A percentile compares a stretch with the other conserved stretches of the same genome.
phyloP scores from a whole-genome alignment of 2,113 vertebrate species.

The Phrynosoma blainvillii region DNA sequence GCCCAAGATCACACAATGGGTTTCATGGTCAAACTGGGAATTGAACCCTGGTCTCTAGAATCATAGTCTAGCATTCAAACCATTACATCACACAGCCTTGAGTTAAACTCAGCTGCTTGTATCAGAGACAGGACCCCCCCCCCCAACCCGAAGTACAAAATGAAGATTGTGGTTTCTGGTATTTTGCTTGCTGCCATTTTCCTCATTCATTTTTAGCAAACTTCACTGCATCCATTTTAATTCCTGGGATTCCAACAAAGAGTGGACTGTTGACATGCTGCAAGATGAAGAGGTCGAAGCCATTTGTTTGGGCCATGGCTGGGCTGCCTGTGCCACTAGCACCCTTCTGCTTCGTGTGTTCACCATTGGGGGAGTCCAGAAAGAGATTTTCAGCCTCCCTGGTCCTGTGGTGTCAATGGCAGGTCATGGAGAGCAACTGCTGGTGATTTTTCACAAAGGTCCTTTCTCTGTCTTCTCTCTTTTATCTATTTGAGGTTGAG shows the following conservation, averaged over 20 bases:
- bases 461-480: not conserved
- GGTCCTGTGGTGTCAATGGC: slow-evolving; percentile 92
- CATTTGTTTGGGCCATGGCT: slow-evolving; percentile 90
- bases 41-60: no score
- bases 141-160: not conserved
- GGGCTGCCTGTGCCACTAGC: slow-evolving; percentile 90
- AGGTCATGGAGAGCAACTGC: slow-evolving; percentile 90
- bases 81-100: no score
- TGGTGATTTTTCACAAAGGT: slow-evolving; percentile 92
- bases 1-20: no score
- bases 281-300: slow-evolving; percentile 85
- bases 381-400: slow-evolving; percentile 88
- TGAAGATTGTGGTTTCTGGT: not conserved
- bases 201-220: slow-evolving; percentile 80
- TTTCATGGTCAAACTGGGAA: no score
- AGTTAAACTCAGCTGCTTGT: not conserved
- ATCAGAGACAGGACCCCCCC: no score
- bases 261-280: slow-evolving; percentile 95
- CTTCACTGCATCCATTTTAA: slow-evolving; percentile 95
- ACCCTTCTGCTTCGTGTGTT: slow-evolving; percentile 85
- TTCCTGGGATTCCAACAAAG: slow-evolving; percentile 95
- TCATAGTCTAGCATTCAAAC: no score
- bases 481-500: not conserved
- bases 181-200: not conserved
- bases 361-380: slow-evolving; percentile 90